Conservation (phyloP, 2,113 vertebrate species). For the Proteles cristata region DNA sequence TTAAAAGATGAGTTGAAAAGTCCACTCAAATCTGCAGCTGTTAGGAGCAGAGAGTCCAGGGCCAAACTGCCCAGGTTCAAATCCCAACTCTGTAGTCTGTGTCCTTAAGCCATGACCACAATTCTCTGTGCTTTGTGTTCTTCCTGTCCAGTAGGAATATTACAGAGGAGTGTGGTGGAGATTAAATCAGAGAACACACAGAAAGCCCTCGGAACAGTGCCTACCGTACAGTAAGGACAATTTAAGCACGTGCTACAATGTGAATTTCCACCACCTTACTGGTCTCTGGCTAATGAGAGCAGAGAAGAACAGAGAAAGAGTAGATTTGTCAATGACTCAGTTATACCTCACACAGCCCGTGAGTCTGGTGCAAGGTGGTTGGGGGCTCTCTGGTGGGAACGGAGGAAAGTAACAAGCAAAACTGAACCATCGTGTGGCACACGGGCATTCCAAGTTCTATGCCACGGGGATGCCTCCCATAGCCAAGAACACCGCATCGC, state of each 20-base stretch:
- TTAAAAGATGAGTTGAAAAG: background rate
- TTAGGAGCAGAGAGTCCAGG: too few relatives aligned
- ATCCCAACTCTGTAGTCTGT: background rate
- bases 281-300: background rate
- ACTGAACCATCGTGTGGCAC: rapidly evolving
- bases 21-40: background rate
- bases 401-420: background rate
- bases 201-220: background rate
- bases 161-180: background rate
- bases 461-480: rapidly evolving
- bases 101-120: background rate
- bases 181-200: background rate
- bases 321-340: rapidly evolving
- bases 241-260: background rate
- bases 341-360: background rate
- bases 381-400: rapidly evolving
- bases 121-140: background rate
- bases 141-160: background rate
- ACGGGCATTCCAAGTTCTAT: rapidly evolving
- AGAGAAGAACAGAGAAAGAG: background rate
- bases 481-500: too few relatives aligned
- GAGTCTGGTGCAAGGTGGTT: rapidly evolving
- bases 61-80: background rate
- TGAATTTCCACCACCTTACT: background rate
- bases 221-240: too few relatives aligned